Base-by-base conservation (phyloP, 1,140 invertebrate species). In the Cherax destructor region DNA sequence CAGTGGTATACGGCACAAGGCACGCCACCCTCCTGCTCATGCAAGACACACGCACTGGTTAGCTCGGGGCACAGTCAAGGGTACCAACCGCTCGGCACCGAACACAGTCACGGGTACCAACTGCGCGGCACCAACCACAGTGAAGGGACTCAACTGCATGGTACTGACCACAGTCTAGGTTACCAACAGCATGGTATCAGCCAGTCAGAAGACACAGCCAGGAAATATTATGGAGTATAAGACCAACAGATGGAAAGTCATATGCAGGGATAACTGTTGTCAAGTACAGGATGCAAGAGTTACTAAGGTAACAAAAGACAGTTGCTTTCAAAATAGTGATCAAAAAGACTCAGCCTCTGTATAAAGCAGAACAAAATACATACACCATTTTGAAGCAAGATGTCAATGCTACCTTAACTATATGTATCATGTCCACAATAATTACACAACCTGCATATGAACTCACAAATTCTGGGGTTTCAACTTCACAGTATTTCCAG, bases 1-100 rank as follows among this genome's bases (percentile, higher is more conserved):
- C 90, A 91, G 90, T 91, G 90, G 90, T 91, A 91, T 77, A 91
- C 90, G 90, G 90, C 90, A 91, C 90, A 86, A 91, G 90, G 90
- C 90, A 91, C 90, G 90, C 90, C 90, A 91, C 85, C 90, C 90
- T 91, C 90, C 90, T 91, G 90, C 90, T 91, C 90, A 91, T 91
- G 90, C 90, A 91, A 91, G 90, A 91, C 90, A 91, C 90, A 85
- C 85, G 90, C 84, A 91, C 90, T 91, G 84, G 90, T 91, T 91
- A 91, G 90, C 90, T 86, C 90, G 85, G 90, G 90, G 90, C 85
- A 91, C 90, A 91, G 90, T 87, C 84, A 86, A 91, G 90, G 90
- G 90, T 91, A 91, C 90, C 90, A 87, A 87, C 90, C 84, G 90
- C 90, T 86, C 65, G 85, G 90, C 90, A 91, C 89, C 89, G 76